Conservation (phyloP, 2,113 vertebrate species). For the Nestor notabilis region DNA sequence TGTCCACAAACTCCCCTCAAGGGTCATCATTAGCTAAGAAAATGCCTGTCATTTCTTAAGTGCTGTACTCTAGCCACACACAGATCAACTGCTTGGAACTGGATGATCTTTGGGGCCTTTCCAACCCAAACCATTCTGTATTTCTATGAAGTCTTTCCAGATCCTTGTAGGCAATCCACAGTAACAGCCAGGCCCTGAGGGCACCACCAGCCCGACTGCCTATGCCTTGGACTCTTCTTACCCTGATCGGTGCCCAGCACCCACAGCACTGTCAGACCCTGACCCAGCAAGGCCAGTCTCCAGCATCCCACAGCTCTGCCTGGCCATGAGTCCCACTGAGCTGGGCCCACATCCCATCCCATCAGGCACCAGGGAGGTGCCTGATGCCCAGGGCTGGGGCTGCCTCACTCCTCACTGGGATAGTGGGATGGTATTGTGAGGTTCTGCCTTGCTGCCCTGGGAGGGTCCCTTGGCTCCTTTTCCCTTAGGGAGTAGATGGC, state of each 20-base stretch:
- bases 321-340: neutral
- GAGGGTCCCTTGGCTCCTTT: neutral
- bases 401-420: neutral
- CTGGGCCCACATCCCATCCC: neutral
- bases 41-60: neutral
- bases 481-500: neutral
- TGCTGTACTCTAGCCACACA: neutral
- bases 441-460: neutral
- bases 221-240: neutral
- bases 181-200: neutral
- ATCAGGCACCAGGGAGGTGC: neutral
- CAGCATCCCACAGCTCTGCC: too few species aligned
- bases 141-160: neutral
- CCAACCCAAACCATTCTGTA: neutral
- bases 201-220: neutral
- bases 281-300: neutral
- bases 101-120: neutral
- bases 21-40: neutral
- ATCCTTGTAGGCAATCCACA: neutral
- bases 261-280: fast-evolving
- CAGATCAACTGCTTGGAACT: neutral
- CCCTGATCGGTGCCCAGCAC: neutral
- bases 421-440: neutral
- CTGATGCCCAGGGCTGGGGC: neutral
- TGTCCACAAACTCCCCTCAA: neutral